Evolutionary conservation across 2,113 vertebrate genomes (phyloP).

Genomic region (Candoia aspera): DNA sequence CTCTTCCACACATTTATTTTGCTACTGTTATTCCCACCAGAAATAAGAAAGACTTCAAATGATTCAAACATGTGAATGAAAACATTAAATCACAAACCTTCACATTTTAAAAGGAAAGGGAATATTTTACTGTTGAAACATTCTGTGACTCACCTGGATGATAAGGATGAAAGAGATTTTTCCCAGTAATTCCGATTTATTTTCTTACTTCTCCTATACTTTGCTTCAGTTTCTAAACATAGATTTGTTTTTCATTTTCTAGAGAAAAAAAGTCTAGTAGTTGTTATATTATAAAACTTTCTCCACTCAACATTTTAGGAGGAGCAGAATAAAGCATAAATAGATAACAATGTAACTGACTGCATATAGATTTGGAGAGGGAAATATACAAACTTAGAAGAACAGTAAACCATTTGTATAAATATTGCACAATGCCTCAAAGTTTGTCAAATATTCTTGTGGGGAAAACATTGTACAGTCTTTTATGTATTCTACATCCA

Average conservation of each 20-base stretch:
- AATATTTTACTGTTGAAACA: conserved; percentile 6
- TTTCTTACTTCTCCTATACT: background rate
- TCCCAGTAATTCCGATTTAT: conserved; percentile 19
- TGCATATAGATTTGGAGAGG: background rate
- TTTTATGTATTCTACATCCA: background rate
- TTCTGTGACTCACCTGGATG: conserved; percentile 1
- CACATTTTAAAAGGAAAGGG: conserved; percentile 2
- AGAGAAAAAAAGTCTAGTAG: background rate
- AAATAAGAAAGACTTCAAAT: conserved; percentile 15
- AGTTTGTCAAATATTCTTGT: background rate
- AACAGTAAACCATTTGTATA: background rate
- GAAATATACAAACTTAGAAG: background rate
- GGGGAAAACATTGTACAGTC: background rate
- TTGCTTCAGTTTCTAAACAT: background rate
- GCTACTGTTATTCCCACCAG: background rate
- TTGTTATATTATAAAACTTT: conserved; percentile 1
- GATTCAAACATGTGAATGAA: conserved; percentile 2
- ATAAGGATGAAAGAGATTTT: conserved; percentile 6
- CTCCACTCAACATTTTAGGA: background rate
- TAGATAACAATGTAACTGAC: conserved; percentile 4
- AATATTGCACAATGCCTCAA: conserved; percentile 9
- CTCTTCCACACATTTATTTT: background rate
- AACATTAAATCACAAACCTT: conserved; percentile 19
- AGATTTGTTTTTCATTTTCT: conserved; percentile 9
- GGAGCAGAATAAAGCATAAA: background rate